Percentiles rank a stretch among this genome's conserved stretches.
Conservation (phyloP, 2,113 vertebrate species). For the Hylia prasina region DNA sequence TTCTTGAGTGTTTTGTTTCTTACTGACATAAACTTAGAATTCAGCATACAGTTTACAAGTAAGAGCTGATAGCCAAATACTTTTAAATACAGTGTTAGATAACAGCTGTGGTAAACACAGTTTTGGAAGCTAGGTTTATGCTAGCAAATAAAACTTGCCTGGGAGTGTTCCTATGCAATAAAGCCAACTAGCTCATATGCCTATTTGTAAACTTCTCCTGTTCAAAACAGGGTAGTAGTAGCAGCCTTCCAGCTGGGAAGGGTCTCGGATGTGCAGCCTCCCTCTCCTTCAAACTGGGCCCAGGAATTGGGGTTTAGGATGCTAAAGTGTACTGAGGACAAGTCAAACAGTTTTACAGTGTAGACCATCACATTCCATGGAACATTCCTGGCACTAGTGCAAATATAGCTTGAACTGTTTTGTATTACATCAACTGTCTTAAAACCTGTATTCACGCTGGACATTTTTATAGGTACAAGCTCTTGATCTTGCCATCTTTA, state of each 20-base stretch:
- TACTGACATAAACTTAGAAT: not conserved
- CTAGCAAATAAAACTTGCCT: not conserved
- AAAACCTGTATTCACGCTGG: not conserved
- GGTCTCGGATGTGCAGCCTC: not conserved
- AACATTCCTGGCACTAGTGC: not conserved
- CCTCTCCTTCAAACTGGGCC: not conserved
- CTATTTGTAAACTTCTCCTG: not conserved
- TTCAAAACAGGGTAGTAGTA: not conserved
- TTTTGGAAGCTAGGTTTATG: not conserved
- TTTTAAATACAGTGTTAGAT: slow-evolving; percentile 25
- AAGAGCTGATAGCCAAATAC: not conserved
- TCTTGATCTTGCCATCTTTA: not conserved
- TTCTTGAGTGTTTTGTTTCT: slow-evolving; percentile 6
- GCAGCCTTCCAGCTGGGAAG: not conserved
- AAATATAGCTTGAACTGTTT: not conserved
- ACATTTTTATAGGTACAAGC: not conserved
- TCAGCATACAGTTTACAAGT: not conserved
- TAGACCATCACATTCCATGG: not conserved
- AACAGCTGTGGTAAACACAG: slow-evolving; percentile 26
- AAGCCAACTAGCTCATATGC: not conserved
- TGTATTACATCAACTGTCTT: not conserved
- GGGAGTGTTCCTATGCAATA: not conserved
- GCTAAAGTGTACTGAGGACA: accelerated
- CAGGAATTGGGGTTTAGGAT: not conserved
- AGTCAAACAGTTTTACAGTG: not conserved